phyloP scores from a whole-genome alignment of 1,140 invertebrate species.

The Magallana angulata region DNA sequence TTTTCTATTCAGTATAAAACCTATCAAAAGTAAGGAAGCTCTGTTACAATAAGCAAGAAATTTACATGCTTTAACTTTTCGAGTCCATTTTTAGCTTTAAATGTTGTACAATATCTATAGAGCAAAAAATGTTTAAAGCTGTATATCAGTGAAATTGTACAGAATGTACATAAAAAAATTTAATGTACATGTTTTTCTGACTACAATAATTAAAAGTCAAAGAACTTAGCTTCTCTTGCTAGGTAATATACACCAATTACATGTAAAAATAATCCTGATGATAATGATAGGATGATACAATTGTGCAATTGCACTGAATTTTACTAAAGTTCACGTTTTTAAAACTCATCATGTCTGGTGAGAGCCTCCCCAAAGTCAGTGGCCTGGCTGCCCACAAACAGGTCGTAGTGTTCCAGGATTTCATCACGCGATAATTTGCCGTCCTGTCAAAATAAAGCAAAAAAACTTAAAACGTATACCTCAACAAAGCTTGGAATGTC shows the following conservation, averaged over 20 bases:
- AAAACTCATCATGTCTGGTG: constrained; percentile 89
- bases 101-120: no score
- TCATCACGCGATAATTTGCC: constrained; percentile 94
- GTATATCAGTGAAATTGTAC: no score
- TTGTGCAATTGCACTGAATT: neutral
- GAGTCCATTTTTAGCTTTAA: no score
- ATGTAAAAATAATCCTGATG: neutral
- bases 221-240: neutral
- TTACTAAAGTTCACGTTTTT: constrained; percentile 42
- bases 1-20: constrained; percentile 1
- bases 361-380: constrained; percentile 99
- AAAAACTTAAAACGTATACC: neutral
- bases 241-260: constrained; percentile 9
- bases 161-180: no score
- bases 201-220: no score
- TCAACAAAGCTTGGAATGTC: no score
- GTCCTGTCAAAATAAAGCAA: constrained; percentile 82
- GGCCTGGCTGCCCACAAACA: constrained; percentile 98
- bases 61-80: no score
- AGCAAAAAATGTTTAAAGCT: no score
- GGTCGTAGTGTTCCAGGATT: constrained; percentile 96
- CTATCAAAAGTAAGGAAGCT: neutral
- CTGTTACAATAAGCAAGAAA: no score
- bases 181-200: no score
- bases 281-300: constrained; percentile 5